Base-by-base conservation (phyloP, 2,797 vertebrate species). In the Labroides dimidiatus region DNA sequence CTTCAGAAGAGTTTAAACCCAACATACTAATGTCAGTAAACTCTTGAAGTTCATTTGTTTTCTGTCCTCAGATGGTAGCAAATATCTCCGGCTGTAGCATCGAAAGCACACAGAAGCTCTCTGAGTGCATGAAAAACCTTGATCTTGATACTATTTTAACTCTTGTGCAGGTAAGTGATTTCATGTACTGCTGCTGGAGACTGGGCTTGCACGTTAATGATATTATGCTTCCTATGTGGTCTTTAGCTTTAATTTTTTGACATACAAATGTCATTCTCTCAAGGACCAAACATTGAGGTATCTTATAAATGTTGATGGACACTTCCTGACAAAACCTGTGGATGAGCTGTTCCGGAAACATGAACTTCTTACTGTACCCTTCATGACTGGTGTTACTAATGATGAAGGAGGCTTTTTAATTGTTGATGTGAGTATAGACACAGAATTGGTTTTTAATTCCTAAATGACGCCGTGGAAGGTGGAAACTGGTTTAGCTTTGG, bases 331-430 rank as follows among this genome's bases (percentile, higher is more conserved):
- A 14, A 89, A 92, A 72, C 23, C 80, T 43, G 73, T 78, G 42
- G 16, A 71, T 4, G 90, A 93, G 49, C 58, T 88, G 30, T 75
- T 82, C 7, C 47, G 51, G 5, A 83, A 84, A 27, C 83, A 81
- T 1, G 69, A 93, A 50, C 56, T 94, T 64, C 85, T 58, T 44
- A 91, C 84, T 36, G 24, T 93, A 0, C 93, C 94, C 0, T 90
- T 95, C 36, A 89, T 95, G 73, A 93, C 78, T 0, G 94, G 93
- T 2, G 6, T 93, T 14, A 94, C 73, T 49, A 61, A 81, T n/a
- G 78, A 94, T 62, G 94, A 95, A 80, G 84, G 61, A 1, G 93
- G 93, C 14, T 93, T 68, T 70, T 0, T 74, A 10, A 6, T 95
- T 7, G 0, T 50, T 10, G 0, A 0, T n/a, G 94, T 94, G 78